These are phyloP conservation scores for Hippopotamyrus pictus DNA, from an alignment of 2,797 vertebrate genomes.

Conservation along the genomic window DNA sequence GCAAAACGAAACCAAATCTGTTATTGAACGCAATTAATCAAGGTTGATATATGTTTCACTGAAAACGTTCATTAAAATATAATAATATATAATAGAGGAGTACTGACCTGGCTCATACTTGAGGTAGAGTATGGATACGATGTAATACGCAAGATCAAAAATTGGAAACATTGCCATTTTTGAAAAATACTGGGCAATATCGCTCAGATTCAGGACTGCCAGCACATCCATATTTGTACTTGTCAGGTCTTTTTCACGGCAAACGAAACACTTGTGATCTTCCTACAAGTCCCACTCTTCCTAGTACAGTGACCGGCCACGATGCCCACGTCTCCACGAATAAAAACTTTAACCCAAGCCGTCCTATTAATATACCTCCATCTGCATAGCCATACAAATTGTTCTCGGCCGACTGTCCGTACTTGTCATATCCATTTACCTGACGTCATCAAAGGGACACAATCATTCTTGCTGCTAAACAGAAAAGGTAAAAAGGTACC, in stretches of 20 bases:
- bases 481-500: not conserved
- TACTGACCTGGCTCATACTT: slow-evolving; percentile 91
- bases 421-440: slow-evolving; percentile 19
- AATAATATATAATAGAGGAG: not conserved
- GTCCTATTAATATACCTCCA: slow-evolving; percentile 68
- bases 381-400: slow-evolving; percentile 40
- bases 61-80: not conserved
- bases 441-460: slow-evolving; percentile 14
- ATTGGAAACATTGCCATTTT: slow-evolving; percentile 88
- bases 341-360: slow-evolving; percentile 52
- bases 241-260: not conserved
- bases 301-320: slow-evolving; percentile 43
- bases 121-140: slow-evolving; percentile 94
- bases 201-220: slow-evolving; percentile 74
- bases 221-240: slow-evolving; percentile 68
- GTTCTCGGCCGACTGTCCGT: slow-evolving; percentile 22
- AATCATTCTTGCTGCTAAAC: not conserved
- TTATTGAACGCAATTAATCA: not conserved
- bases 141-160: slow-evolving; percentile 92
- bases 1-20: not conserved
- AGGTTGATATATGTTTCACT: not conserved
- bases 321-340: slow-evolving; percentile 50
- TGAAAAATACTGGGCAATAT: slow-evolving; percentile 79
- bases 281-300: not conserved
- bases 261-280: slow-evolving; percentile 10